These are phyloP conservation scores for Pipistrellus pygmaeus DNA, from an alignment of 2,797 vertebrate species.

Conservation along the genomic window DNA sequence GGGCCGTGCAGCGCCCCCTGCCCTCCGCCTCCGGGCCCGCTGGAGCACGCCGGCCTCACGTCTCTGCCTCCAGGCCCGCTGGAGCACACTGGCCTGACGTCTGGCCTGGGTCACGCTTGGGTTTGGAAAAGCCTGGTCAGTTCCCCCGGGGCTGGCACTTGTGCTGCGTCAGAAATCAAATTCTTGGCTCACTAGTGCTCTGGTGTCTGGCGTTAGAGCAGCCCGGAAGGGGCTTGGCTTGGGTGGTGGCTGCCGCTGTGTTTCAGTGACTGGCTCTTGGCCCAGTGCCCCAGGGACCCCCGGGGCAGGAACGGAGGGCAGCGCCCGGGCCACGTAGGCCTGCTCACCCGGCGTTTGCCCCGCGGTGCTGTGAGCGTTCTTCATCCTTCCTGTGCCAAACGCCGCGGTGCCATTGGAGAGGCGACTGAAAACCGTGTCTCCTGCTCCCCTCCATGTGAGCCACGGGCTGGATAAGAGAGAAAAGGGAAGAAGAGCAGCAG, in stretches of 20 bases:
- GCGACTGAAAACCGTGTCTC: neutral
- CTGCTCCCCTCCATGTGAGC: neutral
- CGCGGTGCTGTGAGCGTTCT: neutral
- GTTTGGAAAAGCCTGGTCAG: neutral
- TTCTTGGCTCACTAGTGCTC: neutral
- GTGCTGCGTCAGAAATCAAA: neutral
- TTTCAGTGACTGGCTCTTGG: neutral
- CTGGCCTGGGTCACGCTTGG: rapidly evolving
- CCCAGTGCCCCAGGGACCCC: no score
- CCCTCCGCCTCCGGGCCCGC: neutral
- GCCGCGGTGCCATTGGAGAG: neutral
- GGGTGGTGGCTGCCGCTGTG: neutral
- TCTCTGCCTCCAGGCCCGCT: neutral
- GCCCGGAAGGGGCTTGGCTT: neutral
- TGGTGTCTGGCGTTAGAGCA: neutral
- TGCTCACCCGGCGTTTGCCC: rapidly evolving
- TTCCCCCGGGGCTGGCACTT: neutral
- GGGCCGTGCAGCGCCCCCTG: neutral
- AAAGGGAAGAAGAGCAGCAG: neutral
- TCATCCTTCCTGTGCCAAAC: neutral
- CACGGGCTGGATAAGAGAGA: rapidly evolving
- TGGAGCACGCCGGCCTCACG: neutral
- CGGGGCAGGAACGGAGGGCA: neutral
- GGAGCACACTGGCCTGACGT: neutral
- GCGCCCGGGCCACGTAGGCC: neutral